These are phyloP conservation scores for Conopomorpha cramerella DNA, from an alignment of 1,140 invertebrate species.

Conservation along the genomic window DNA sequence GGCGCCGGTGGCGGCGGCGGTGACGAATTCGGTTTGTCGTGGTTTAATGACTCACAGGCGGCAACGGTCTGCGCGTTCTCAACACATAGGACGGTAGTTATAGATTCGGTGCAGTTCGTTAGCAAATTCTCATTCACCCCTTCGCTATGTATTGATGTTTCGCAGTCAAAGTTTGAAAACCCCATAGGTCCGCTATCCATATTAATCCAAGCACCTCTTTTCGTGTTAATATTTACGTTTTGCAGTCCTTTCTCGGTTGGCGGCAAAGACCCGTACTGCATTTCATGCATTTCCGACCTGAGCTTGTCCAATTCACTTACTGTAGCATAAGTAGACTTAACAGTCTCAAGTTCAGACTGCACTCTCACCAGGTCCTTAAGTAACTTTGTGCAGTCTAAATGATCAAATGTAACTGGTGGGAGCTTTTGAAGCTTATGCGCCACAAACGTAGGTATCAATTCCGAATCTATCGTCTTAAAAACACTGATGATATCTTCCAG, in stretches of 20 bases:
- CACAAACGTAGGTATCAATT: neutral
- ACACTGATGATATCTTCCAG: neutral
- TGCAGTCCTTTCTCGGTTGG: too few species aligned
- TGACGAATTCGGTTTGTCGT: too few species aligned
- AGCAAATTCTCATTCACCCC: neutral
- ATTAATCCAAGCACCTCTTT: neutral
- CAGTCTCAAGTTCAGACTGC: neutral
- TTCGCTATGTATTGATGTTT: too few species aligned
- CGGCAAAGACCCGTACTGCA: neutral
- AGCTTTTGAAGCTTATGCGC: neutral
- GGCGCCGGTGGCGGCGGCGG: neutral
- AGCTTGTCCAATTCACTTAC: neutral
- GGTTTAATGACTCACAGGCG: too few species aligned
- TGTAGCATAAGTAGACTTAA: neutral
- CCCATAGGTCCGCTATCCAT: neutral
- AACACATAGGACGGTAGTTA: too few species aligned
- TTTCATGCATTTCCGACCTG: neutral
- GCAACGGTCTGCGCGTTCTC: too few species aligned
- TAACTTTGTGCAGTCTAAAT: neutral
- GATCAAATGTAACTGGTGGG: neutral
- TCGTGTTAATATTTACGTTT: neutral
- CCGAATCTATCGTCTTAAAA: neutral
- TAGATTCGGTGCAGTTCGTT: too few species aligned
- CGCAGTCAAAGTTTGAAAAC: too few species aligned
- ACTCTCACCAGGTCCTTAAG: neutral